Base-by-base conservation (phyloP, 2,888 invertebrate genomes). In the Stenodema calcarata region DNA sequence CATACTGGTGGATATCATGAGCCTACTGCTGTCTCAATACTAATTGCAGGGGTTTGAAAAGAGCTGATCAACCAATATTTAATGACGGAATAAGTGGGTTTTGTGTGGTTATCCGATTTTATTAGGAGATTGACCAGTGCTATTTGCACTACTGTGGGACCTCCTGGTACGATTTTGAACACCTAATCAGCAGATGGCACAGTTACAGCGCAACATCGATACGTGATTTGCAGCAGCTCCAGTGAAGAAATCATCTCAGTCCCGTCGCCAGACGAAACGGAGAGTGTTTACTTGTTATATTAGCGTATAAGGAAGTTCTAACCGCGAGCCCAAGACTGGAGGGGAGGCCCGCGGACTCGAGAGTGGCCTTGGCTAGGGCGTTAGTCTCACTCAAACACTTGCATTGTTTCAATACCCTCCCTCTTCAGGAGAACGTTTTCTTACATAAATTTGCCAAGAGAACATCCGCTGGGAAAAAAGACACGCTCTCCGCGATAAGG, bases 311-410 rank as follows among this genome's bases (percentile, higher is more conserved):
- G 69, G 69, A 69, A 69, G 27, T 69, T 28, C 27, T n/a, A 75
- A 69, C 69, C 23, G 42, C 42, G 42, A 23, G 44, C 14, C 35
- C 35, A 35, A 35, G 35, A 35, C 44, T 47, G 23, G 80, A 42
- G 28, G 80, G 78, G 23, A 78, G 78, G 12, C 35, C 18, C 41
- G 73, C 30, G 70, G 42, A 27, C 42, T 9, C 44, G 69, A 83
- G 73, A 44, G 87, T 87, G 88, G 78, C 88, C 89, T 88, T 89
- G 89, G 84, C 41, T 88, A 87, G 89, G 88, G 88, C 88, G 88
- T 87, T 88, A 87, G 86, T 69, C 69, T 79, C 86, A 70, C 69
- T 69, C 62, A 73, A 84, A 87, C 88, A 87, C 89, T 84, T 84
- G 83, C 83, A 84, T 73, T 84, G 73, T 84, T 84, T 84, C 83